Evolutionary conservation across 1,140 invertebrate genomes (phyloP).

Genomic region (Agrilus planipennis): DNA sequence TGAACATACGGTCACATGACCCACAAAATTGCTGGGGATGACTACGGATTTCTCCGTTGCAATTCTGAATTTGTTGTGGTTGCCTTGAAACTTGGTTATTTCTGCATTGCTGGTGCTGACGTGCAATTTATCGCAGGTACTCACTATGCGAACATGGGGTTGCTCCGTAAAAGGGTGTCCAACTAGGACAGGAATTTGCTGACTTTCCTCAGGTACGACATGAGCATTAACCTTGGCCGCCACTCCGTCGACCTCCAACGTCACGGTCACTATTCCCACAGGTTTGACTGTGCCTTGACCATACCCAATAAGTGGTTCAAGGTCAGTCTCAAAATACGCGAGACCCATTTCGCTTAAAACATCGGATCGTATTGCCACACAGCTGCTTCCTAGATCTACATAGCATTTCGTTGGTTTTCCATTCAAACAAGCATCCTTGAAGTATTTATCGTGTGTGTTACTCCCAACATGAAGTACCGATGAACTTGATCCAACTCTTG

Average conservation of each 20-base stretch:
- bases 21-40: too few species aligned
- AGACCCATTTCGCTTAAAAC: background rate
- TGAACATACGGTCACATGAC: too few species aligned
- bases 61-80: too few species aligned
- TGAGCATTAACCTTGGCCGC: too few species aligned
- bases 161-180: constrained; percentile 5
- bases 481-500: background rate
- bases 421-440: background rate
- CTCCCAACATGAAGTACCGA: too few species aligned
- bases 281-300: background rate
- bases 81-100: too few species aligned
- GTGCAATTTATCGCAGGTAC: background rate
- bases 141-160: background rate
- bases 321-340: background rate
- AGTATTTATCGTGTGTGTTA: background rate
- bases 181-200: background rate
- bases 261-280: constrained; percentile 1
- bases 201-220: background rate
- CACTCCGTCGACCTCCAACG: too few species aligned
- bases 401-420: background rate
- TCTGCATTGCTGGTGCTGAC: too few species aligned
- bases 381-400: constrained; percentile 1
- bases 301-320: constrained; percentile 1
- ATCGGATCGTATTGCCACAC: background rate
- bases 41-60: too few species aligned